Evolutionary conservation across 2,888 invertebrate genomes (phyloP).

Genomic region (Papilio elwesi): DNA sequence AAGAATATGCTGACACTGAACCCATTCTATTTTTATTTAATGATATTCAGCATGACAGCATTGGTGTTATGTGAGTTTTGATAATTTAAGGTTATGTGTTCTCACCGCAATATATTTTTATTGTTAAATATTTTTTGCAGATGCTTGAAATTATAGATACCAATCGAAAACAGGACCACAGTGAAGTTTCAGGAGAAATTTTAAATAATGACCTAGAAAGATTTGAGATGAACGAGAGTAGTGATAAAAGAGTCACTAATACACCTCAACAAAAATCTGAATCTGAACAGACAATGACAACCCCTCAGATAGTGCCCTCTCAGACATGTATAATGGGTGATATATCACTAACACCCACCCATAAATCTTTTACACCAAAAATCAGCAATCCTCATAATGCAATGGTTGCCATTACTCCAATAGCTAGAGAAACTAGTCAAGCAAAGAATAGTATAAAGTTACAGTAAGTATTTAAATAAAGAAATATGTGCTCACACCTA

Average conservation of each 20-base stretch:
- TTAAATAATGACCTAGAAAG: slow-evolving; percentile 1
- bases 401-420: slow-evolving; percentile 80
- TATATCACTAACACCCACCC: slow-evolving; percentile 72
- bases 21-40: too few relatives aligned
- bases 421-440: slow-evolving; percentile 82
- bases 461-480: slow-evolving; percentile 76
- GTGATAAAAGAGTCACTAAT: slow-evolving; percentile 9
- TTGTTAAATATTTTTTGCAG: background rate
- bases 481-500: too few relatives aligned
- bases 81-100: too few relatives aligned
- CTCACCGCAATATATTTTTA: too few relatives aligned
- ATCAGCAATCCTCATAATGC: slow-evolving; percentile 81
- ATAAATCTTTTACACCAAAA: slow-evolving; percentile 69
- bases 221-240: background rate
- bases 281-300: slow-evolving; percentile 27
- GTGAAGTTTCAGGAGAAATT: background rate
- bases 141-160: background rate
- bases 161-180: background rate
- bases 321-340: slow-evolving; percentile 64
- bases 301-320: slow-evolving; percentile 39
- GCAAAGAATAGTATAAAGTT: slow-evolving; percentile 85
- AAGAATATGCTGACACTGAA: too few relatives aligned
- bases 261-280: slow-evolving; percentile 24
- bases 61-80: too few relatives aligned
- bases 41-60: too few relatives aligned